A percentile compares a stretch with the other conserved stretches of the same genome.
Evolutionary conservation across 1,140 invertebrate species (phyloP).

Genomic region (Apis dorsata): DNA sequence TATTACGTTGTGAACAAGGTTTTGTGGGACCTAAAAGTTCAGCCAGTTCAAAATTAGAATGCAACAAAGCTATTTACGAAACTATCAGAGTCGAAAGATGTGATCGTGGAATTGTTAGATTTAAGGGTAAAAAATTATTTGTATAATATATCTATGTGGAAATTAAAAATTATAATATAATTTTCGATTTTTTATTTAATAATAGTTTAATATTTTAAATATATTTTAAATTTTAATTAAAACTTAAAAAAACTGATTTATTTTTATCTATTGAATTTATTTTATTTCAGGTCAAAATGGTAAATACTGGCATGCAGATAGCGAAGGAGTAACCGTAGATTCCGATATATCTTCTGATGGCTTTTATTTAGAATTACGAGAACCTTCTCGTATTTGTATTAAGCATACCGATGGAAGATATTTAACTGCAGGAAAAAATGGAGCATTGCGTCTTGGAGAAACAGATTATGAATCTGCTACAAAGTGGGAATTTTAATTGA

Average conservation of each 20-base stretch:
- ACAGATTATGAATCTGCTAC: conserved; percentile 89
- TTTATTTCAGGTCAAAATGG: conserved; percentile 89
- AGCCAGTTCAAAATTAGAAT: conserved; percentile 91
- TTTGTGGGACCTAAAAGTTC: conserved; percentile 95
- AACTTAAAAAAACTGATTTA: not conserved
- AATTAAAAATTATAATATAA: not conserved
- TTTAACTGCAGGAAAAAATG: conserved; percentile 96
- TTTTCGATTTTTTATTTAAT: not conserved
- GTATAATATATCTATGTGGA: not conserved
- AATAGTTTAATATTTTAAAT: not conserved
- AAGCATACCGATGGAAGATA: conserved; percentile 90
- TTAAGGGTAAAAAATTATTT: conserved; percentile 88
- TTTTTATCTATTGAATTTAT: not conserved
- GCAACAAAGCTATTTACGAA: conserved; percentile 97
- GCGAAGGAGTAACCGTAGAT: conserved; percentile 92
- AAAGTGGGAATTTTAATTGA: conserved; percentile 94
- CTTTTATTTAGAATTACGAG: conserved; percentile 95
- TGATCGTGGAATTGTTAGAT: conserved; percentile 93
- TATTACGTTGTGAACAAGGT: conserved; percentile 96
- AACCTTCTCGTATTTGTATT: conserved; percentile 95
- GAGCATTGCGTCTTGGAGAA: conserved; percentile 91
- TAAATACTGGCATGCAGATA: conserved; percentile 95
- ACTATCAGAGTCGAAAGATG: conserved; percentile 94
- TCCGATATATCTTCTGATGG: conserved; percentile 89
- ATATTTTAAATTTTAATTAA: not conserved